Evolutionary conservation across 2,888 invertebrate genomes (phyloP), one percentile per base, ranked within the genome.

Genomic region (Phortica magna): DNA sequence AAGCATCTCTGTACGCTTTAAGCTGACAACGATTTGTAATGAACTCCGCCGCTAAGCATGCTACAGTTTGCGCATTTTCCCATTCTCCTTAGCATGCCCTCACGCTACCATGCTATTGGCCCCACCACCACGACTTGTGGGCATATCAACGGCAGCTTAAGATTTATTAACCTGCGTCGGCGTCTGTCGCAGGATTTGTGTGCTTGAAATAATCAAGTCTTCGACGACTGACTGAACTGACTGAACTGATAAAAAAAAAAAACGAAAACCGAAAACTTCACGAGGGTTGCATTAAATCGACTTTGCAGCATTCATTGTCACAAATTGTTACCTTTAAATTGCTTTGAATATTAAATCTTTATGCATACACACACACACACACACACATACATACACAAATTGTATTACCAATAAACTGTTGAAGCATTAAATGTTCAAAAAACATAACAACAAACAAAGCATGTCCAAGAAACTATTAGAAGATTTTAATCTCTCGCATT

Each of bases 11-110:
- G 59, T 19, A 61, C 73, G 10, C 76, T 71, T 75, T 86, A 86
- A 86, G 85, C 85, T 86, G 85, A 83, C 88, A 84, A 88, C 85
- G 85, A 88, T 88, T 86, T 86, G 89, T 87, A 86, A 88, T 87
- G 88, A 88, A 88, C 86, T 85, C 88, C 73, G 74, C 79, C 79
- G 81, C 79, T 79, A 78, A 75, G 79, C 17, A n/a, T 19, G n/a
- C 76, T 61, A 19, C 73, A 41, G 22, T 64, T 57, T 42, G 59
- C 67, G 74, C 31, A n/a, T 48, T 78, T 81, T 78, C 71, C 39
- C n/a, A 61, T 74, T 43, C 31, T 59, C 19, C 1, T 61, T 61
- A 19, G 19, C 48, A 48, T 48, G 19, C 22, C 7, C 61, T 61
- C 10, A 19, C 61, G 22, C 10, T 61, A 7, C 7, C 19, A 9